Evolutionary conservation across 2,113 vertebrate species (phyloP), one percentile per base, ranked within the genome.

Genomic region (Proterorhinus semilunaris): DNA sequence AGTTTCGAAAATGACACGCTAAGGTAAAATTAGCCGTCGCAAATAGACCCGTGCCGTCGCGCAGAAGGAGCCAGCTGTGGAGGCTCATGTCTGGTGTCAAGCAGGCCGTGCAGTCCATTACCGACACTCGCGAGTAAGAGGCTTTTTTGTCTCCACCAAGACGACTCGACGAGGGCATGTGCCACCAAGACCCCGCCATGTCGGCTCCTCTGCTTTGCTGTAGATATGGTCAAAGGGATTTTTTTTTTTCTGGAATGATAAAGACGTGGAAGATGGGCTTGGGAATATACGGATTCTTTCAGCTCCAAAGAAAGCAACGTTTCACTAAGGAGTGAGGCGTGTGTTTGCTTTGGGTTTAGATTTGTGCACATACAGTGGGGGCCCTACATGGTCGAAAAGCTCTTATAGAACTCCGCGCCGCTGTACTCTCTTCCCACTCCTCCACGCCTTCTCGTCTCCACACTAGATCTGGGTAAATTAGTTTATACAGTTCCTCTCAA

Each of bases 391-490:
- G 17, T n/a, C n/a, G 3, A 53, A 53, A 62, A n/a, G 15, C 21
- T 8, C 1, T 57, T 57, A 12, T 36, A 27, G 55, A 58, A 59
- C 54, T 36, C 21, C 36, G 10, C 13, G 36, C 27, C 15, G 42
- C 11, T 7, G 53, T 15, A 8, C 57, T 10, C 4, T 4, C 3
- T 8, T 4, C 0, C n/a, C 62, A 9, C 15, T 15, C 51, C 13
- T 54, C 67, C 6, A 17, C 42, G 10, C 10, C 52, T 49, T 21
- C 62, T 69, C 15, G 6, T 8, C 16, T 63, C 64, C 47, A 5
- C 36, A 42, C 62, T 63, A 53, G 12, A 70, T 62, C 53, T 21
- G 50, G 55, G 21, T 50, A 77, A 72, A 75, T 70, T 68, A 75
- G 62, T 66, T 72, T 12, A 46, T 11, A 13, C 17, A 48, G 51